These are phyloP conservation scores for Hydrocynus forskahlii DNA, from an alignment of 2,797 vertebrate species.

Conservation along the genomic window DNA sequence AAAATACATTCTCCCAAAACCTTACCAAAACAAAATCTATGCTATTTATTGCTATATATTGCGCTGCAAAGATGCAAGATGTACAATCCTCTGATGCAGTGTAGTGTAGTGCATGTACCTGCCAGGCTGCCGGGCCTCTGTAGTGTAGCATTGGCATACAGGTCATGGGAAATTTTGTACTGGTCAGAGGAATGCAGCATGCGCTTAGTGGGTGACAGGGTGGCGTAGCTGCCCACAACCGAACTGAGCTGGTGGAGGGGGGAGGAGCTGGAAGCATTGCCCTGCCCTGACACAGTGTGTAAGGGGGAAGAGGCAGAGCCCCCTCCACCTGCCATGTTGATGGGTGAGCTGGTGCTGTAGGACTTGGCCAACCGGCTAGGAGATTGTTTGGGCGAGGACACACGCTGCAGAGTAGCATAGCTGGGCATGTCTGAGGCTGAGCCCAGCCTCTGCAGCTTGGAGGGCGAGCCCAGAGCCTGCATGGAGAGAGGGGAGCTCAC, in stretches of 20 bases:
- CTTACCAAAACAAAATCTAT: too few species aligned
- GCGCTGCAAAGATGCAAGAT: too few species aligned
- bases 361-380: slow-evolving; percentile 96
- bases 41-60: too few species aligned
- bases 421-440: slow-evolving; percentile 89
- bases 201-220: slow-evolving; percentile 95
- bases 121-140: slow-evolving; percentile 96
- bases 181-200: slow-evolving; percentile 89
- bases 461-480: slow-evolving; percentile 89
- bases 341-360: slow-evolving; percentile 97
- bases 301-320: slow-evolving; percentile 85
- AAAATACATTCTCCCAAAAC: too few species aligned
- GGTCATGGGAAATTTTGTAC: slow-evolving; percentile 95
- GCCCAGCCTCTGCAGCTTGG: slow-evolving; percentile 92
- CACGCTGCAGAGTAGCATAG: slow-evolving; percentile 89
- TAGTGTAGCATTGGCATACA: slow-evolving; percentile 94
- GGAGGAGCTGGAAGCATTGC: slow-evolving; percentile 80
- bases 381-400: slow-evolving; percentile 93
- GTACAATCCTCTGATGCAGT: background rate
- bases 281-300: slow-evolving; percentile 76
- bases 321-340: slow-evolving; percentile 87
- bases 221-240: slow-evolving; percentile 92
- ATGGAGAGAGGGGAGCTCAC: slow-evolving; percentile 90
- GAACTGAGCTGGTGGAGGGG: slow-evolving; percentile 95
- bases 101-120: slow-evolving; percentile 69